Percentiles rank a stretch among this genome's conserved stretches.
phyloP scores from a whole-genome alignment of 2,113 vertebrate species.

The Rhabdomys dilectus region DNA sequence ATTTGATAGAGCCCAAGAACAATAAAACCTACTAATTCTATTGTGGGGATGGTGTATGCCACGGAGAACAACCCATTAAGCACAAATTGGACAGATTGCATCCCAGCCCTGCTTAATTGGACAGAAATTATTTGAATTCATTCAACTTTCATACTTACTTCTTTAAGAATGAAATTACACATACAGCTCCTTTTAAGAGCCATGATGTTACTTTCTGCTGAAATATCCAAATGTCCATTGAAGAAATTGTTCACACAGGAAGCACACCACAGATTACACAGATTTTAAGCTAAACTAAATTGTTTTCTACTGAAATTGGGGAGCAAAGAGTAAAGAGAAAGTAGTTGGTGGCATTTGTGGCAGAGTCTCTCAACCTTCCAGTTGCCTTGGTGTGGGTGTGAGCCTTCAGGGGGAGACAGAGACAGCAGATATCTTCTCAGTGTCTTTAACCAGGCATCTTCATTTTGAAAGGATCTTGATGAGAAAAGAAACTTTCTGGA shows the following conservation, averaged over 20 bases:
- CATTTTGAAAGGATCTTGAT: neutral
- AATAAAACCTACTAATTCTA: conserved; percentile 30
- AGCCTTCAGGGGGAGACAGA: neutral
- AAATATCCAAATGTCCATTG: conserved; percentile 6
- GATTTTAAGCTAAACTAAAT: neutral
- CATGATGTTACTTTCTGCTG: neutral
- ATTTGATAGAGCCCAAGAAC: conserved; percentile 53
- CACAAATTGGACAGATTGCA: conserved; percentile 24
- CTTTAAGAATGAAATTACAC: conserved; percentile 37
- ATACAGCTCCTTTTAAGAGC: neutral
- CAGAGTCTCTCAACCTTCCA: neutral
- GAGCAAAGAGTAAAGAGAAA: neutral
- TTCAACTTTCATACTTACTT: conserved; percentile 35
- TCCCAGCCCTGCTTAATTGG: neutral
- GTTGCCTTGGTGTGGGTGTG: neutral
- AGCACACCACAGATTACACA: neutral
- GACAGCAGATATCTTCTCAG: neutral
- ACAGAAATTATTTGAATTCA: conserved; percentile 60
- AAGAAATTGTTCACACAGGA: neutral
- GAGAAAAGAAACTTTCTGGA: neutral
- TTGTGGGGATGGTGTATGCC: conserved; percentile 34
- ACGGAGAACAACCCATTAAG: conserved; percentile 10
- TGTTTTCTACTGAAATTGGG: neutral
- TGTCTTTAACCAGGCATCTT: neutral
- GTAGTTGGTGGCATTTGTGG: neutral